Conservation (phyloP, 2,113 vertebrate species). For the Plotosus lineatus region DNA sequence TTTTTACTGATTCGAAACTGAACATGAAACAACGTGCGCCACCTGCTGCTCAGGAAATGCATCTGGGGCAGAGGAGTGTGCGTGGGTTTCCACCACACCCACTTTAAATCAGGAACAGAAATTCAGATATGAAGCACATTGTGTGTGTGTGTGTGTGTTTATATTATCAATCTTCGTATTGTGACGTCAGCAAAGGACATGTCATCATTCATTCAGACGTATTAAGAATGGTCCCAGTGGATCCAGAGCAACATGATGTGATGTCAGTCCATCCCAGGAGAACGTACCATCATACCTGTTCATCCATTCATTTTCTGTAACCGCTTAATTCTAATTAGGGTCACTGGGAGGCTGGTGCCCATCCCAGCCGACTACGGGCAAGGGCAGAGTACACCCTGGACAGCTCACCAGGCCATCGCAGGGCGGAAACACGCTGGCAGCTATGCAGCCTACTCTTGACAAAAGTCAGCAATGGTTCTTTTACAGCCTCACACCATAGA, state of each 20-base stretch:
- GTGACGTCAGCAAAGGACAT: not conserved
- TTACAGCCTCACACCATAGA: no score
- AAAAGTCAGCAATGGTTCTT: no score
- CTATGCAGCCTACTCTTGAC: no score
- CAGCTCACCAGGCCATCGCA: no score
- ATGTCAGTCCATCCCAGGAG: not conserved
- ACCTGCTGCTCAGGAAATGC: slow-evolving; percentile 58
- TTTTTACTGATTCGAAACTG: not conserved
- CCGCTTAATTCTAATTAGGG: no score
- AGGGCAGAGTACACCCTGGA: no score
- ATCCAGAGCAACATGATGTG: not conserved
- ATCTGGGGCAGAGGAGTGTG: not conserved
- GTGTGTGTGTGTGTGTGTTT: not conserved
- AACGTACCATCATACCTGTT: not conserved
- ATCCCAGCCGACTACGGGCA: no score
- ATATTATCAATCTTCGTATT: not conserved
- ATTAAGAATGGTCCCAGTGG: not conserved
- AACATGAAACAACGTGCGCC: slow-evolving; percentile 52
- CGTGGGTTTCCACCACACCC: not conserved
- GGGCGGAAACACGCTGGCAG: no score
- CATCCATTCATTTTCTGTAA: no score
- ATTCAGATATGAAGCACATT: no score
- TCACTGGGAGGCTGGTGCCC: no score
- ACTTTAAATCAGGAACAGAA: not conserved
- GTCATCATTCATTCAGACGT: not conserved